Percentiles rank a stretch among this genome's conserved stretches.
phyloP scores from a whole-genome alignment of 2,888 invertebrate genomes.

The Meghimatium bilineatum region DNA sequence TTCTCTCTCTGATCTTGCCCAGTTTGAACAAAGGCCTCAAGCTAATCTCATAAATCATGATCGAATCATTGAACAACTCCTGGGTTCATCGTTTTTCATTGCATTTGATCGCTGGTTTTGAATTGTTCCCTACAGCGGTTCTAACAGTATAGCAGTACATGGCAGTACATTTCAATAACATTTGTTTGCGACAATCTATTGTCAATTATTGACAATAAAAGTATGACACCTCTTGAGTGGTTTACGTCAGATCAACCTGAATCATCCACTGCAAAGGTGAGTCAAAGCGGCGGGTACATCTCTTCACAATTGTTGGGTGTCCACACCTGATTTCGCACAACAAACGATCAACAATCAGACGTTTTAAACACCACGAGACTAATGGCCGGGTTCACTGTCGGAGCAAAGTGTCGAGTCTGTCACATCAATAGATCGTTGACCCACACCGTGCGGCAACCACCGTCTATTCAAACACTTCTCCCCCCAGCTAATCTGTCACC shows the following conservation, averaged over 20 bases:
- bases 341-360: not conserved
- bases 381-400: not conserved
- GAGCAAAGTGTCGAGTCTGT: not conserved
- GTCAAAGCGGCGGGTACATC: not conserved
- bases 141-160: not conserved
- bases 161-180: too few relatives aligned
- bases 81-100: not conserved
- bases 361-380: not conserved
- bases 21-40: too few relatives aligned
- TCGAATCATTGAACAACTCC: too few relatives aligned
- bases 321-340: not conserved
- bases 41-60: too few relatives aligned
- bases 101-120: not conserved
- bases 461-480: conserved; percentile 11
- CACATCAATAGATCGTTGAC: conserved; percentile 17
- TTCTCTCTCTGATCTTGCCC: too few relatives aligned
- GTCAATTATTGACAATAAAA: not conserved
- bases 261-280: not conserved
- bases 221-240: not conserved
- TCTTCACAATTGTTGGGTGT: not conserved
- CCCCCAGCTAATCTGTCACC: not conserved
- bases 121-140: not conserved
- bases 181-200: not conserved
- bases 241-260: not conserved
- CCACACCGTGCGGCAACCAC: not conserved